Conservation (phyloP, 2,888 invertebrate species). For the Phragmatobia fuliginosa region DNA sequence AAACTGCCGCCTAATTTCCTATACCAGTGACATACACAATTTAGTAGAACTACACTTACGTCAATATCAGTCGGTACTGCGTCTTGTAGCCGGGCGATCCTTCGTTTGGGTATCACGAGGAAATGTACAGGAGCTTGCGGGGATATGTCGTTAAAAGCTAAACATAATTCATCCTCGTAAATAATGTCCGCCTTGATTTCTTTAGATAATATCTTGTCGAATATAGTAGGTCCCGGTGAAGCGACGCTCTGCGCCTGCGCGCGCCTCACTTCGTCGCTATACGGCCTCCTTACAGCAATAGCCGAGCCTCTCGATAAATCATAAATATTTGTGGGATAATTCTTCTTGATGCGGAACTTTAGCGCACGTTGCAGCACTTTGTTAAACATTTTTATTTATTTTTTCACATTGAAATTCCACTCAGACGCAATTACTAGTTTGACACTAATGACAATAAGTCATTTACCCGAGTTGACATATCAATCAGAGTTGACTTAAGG, state of each 20-base stretch:
- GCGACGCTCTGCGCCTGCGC: slow-evolving; percentile 74
- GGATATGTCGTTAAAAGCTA: slow-evolving; percentile 93
- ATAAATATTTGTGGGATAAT: slow-evolving; percentile 81
- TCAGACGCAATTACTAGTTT: slow-evolving; percentile 38
- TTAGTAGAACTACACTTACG: slow-evolving; percentile 65
- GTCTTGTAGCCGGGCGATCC: slow-evolving; percentile 89
- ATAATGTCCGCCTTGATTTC: slow-evolving; percentile 93
- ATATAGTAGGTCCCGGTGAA: slow-evolving; percentile 88
- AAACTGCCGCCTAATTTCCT: slow-evolving; percentile 20
- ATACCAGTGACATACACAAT: slow-evolving; percentile 8
- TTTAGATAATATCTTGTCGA: slow-evolving; percentile 91
- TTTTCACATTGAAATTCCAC: slow-evolving; percentile 49
- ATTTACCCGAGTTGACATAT: slow-evolving; percentile 15
- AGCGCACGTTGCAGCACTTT: slow-evolving; percentile 81
- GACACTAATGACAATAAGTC: slow-evolving; percentile 41
- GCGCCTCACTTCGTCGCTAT: slow-evolving; percentile 78
- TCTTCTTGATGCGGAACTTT: slow-evolving; percentile 78
- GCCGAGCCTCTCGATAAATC: slow-evolving; percentile 78
- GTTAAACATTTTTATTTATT: slow-evolving; percentile 75
- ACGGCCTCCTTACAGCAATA: slow-evolving; percentile 72
- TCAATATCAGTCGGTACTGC: slow-evolving; percentile 87
- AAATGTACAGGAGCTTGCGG: slow-evolving; percentile 95
- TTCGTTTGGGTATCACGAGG: slow-evolving; percentile 92
- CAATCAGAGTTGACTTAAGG: slow-evolving; percentile 2
- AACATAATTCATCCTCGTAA: slow-evolving; percentile 92